These are phyloP conservation scores for Drosophila saltans DNA, from an alignment of 1,140 invertebrate species.

Conservation along the genomic window DNA sequence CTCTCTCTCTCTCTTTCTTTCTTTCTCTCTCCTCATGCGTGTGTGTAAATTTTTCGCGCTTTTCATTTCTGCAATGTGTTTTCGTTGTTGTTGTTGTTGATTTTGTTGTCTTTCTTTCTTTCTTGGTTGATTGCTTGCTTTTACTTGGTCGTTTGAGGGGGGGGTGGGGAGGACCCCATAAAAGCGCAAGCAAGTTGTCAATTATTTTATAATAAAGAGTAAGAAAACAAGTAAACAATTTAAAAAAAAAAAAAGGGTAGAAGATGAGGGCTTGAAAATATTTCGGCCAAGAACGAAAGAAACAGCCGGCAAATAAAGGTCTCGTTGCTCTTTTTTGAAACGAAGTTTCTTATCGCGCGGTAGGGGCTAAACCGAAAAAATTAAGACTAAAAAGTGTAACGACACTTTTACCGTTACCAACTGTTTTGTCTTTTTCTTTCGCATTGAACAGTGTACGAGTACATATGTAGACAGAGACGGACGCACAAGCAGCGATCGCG, in stretches of 20 bases:
- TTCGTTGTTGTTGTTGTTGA: slow-evolving; percentile 12
- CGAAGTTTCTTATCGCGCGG: too few species aligned
- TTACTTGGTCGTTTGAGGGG: slow-evolving; percentile 51
- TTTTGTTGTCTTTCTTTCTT: slow-evolving; percentile 20
- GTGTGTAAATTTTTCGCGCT: slow-evolving; percentile 49
- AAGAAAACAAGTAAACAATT: neutral
- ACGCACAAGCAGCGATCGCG: too few species aligned
- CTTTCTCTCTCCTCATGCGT: slow-evolving; percentile 1
- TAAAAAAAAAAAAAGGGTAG: neutral
- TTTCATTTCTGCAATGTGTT: slow-evolving; percentile 58
- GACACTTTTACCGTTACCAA: too few species aligned
- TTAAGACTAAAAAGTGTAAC: too few species aligned
- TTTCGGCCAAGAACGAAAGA: slow-evolving; percentile 70
- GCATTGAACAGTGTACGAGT: too few species aligned
- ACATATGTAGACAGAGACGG: too few species aligned
- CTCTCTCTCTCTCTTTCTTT: neutral
- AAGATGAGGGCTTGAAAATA: slow-evolving; percentile 39
- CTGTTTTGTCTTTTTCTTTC: too few species aligned
- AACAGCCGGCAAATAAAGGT: slow-evolving; percentile 32
- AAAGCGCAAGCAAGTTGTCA: slow-evolving; percentile 61
- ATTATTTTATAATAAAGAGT: slow-evolving; percentile 71
- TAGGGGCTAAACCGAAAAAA: too few species aligned
- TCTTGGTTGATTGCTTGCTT: slow-evolving; percentile 26
- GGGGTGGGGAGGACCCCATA: slow-evolving; percentile 36
- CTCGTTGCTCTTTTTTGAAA: neutral